phyloP scores from a whole-genome alignment of 2,888 invertebrate genomes.

The Acanthosoma haemorrhoidale region DNA sequence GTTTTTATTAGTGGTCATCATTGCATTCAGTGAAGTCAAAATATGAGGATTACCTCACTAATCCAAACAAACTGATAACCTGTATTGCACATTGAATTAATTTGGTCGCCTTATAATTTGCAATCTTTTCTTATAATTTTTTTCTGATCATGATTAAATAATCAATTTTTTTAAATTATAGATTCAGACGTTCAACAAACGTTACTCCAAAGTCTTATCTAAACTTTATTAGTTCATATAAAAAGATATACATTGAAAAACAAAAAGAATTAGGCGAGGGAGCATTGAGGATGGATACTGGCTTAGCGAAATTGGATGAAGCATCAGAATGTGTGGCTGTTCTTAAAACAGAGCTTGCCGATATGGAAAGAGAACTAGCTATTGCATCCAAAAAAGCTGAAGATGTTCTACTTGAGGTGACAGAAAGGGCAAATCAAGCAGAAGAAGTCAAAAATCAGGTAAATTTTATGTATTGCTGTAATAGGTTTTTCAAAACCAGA shows the following conservation, averaged over 20 bases:
- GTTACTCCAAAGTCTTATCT: conserved; percentile 96
- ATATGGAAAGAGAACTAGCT: conserved; percentile 90
- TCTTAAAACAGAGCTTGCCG: conserved; percentile 82
- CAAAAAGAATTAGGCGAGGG: conserved; percentile 84
- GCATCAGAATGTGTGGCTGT: conserved; percentile 90
- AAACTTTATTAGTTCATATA: conserved; percentile 91
- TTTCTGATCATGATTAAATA: no score
- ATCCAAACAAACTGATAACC: no score
- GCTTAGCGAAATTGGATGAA: conserved; percentile 89
- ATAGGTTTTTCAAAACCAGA: no score
- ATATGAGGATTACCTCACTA: no score
- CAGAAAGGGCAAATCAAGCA: conserved; percentile 88
- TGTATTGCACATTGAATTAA: no score
- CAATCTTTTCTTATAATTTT: no score
- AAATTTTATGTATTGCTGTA: no score
- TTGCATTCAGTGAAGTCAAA: no score
- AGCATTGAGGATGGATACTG: conserved; percentile 90
- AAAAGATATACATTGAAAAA: conserved; percentile 85
- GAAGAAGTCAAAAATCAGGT: conserved; percentile 87
- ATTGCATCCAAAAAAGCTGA: conserved; percentile 74
- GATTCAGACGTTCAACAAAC: conserved; percentile 87
- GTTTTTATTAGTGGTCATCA: no score
- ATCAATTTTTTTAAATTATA: conserved; percentile 41
- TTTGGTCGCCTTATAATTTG: no score
- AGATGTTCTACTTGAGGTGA: conserved; percentile 69